Percentiles rank a stretch among this genome's conserved stretches.
These are phyloP conservation scores for Lamellibrachia luymesi DNA, from an alignment of 1,140 invertebrate species.

Conservation along the genomic window DNA sequence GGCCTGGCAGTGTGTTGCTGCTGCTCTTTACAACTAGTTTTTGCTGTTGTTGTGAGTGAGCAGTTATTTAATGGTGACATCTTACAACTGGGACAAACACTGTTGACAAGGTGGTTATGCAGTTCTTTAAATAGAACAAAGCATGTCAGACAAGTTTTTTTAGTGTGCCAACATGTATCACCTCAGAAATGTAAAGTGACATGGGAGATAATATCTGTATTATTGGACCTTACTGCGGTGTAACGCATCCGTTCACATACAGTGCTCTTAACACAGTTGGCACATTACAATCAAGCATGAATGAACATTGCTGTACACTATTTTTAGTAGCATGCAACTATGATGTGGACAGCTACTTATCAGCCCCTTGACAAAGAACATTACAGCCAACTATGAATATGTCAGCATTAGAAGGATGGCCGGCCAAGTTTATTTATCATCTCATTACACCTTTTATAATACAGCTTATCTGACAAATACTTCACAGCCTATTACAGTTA, in stretches of 20 bases:
- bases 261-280: background rate
- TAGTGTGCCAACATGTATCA: background rate
- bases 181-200: background rate
- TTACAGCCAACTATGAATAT: background rate
- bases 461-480: background rate
- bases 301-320: constrained; percentile 5
- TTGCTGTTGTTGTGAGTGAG: background rate
- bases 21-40: background rate
- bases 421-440: background rate
- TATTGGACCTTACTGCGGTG: background rate
- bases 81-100: background rate
- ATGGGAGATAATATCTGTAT: background rate
- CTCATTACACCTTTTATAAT: constrained; percentile 1
- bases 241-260: background rate
- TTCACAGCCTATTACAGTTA: background rate
- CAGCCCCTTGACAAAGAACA: background rate
- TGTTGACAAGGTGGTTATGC: background rate
- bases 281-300: background rate
- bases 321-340: background rate
- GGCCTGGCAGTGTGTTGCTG: background rate
- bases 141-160: background rate
- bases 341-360: background rate
- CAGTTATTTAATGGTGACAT: background rate
- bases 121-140: background rate
- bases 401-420: background rate